Evolutionary conservation across 2,797 vertebrate genomes (phyloP).

Genomic region (Pelodytes ibericus): DNA sequence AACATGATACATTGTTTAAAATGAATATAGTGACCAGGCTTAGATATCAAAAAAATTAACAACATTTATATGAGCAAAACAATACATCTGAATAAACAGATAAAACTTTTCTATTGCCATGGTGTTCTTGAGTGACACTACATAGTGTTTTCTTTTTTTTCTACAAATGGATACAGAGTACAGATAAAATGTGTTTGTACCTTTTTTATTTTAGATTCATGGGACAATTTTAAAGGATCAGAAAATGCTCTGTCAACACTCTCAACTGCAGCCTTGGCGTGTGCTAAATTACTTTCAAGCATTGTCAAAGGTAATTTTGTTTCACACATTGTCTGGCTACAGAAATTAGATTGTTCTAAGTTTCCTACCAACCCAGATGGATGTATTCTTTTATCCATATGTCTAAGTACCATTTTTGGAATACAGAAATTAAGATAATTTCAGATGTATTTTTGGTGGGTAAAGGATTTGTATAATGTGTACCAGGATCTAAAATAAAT

Average conservation of each 20-base stretch:
- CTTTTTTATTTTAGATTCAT: slow-evolving; percentile 2
- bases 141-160: slow-evolving; percentile 6
- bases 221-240: slow-evolving; percentile 12
- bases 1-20: no score
- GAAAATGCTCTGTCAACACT: slow-evolving; percentile 14
- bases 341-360: slow-evolving; percentile 1
- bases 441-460: no score
- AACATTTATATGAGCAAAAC: no score
- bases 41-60: no score
- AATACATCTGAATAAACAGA: no score
- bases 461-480: no score
- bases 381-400: slow-evolving; percentile 21
- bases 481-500: no score
- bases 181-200: neutral
- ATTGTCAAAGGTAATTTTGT: slow-evolving; percentile 12
- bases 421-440: no score
- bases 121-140: neutral
- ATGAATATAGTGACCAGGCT: no score
- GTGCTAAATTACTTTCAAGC: slow-evolving; percentile 18
- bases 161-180: slow-evolving; percentile 8
- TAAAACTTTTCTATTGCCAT: neutral
- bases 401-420: slow-evolving; percentile 10
- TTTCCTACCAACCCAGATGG: slow-evolving; percentile 8
- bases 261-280: slow-evolving; percentile 5
- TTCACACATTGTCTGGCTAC: slow-evolving; percentile 13